Evolutionary conservation across 2,888 invertebrate genomes (phyloP).

Genomic region (Heliconius erato): DNA sequence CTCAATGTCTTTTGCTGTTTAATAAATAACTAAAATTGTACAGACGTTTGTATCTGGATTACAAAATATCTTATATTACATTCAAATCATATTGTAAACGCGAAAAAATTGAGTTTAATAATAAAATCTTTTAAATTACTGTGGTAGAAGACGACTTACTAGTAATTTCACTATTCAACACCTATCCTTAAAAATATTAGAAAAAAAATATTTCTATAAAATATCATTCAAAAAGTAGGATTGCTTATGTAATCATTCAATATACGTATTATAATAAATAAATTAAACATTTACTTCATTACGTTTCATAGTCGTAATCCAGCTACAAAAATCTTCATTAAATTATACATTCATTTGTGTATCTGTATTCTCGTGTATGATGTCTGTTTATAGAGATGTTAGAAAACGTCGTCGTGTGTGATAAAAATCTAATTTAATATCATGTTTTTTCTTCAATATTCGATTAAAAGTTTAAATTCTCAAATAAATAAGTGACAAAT

Average conservation of each 20-base stretch:
- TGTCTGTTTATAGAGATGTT: not conserved
- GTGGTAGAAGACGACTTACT: not conserved
- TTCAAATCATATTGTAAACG: not conserved
- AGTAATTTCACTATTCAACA: not conserved
- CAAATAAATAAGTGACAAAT: slow-evolving; percentile 21
- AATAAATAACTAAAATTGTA: not conserved
- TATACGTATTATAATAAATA: not conserved
- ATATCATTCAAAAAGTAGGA: not conserved
- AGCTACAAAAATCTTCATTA: not conserved
- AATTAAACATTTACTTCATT: not conserved
- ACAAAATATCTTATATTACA: not conserved
- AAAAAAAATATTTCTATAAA: not conserved
- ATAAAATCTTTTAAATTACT: not conserved
- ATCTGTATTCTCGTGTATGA: not conserved
- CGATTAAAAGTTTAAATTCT: slow-evolving; percentile 12
- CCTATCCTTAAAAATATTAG: not conserved
- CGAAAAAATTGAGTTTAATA: not conserved
- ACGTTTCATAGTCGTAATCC: not conserved
- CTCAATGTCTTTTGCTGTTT: not conserved
- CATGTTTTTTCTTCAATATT: slow-evolving; percentile 17
- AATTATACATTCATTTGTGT: not conserved
- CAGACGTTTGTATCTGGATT: slow-evolving; percentile 16
- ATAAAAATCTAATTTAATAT: not conserved
- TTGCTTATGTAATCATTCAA: not conserved
- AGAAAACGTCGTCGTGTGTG: not conserved